Evolutionary conservation across 2,888 invertebrate species (phyloP).

Genomic region (Phortica okadai): DNA sequence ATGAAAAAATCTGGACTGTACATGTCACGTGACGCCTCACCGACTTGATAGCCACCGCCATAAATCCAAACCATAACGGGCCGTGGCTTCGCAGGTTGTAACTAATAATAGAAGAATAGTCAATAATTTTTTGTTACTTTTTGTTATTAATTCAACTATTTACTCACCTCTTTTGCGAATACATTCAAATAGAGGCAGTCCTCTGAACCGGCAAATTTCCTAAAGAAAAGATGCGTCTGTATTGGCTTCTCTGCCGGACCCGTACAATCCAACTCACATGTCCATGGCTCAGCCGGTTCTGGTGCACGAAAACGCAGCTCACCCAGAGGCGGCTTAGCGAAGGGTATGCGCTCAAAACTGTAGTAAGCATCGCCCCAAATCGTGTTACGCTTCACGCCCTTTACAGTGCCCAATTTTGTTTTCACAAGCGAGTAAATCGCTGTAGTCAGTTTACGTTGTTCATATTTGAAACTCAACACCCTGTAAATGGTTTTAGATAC

Average conservation of each 20-base stretch:
- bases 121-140: background rate
- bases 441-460: constrained; percentile 69
- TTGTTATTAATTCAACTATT: background rate
- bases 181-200: constrained; percentile 79
- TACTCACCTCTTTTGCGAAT: constrained; percentile 72
- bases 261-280: constrained; percentile 75
- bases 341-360: constrained; percentile 74
- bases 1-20: constrained; percentile 77
- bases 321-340: constrained; percentile 73
- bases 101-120: constrained; percentile 46
- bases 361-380: constrained; percentile 72
- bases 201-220: constrained; percentile 77
- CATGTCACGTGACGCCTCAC: constrained; percentile 75
- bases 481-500: constrained; percentile 50
- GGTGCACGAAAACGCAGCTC: constrained; percentile 76
- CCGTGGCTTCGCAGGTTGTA: constrained; percentile 59
- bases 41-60: constrained; percentile 77
- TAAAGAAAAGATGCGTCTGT: constrained; percentile 70
- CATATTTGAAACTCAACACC: constrained; percentile 68
- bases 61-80: constrained; percentile 78
- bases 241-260: constrained; percentile 70
- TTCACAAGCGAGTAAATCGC: constrained; percentile 62
- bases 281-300: constrained; percentile 75
- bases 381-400: constrained; percentile 72
- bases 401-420: constrained; percentile 71